These are phyloP conservation scores for Heliangelus exortis DNA, from an alignment of 2,797 vertebrate genomes.

Conservation along the genomic window DNA sequence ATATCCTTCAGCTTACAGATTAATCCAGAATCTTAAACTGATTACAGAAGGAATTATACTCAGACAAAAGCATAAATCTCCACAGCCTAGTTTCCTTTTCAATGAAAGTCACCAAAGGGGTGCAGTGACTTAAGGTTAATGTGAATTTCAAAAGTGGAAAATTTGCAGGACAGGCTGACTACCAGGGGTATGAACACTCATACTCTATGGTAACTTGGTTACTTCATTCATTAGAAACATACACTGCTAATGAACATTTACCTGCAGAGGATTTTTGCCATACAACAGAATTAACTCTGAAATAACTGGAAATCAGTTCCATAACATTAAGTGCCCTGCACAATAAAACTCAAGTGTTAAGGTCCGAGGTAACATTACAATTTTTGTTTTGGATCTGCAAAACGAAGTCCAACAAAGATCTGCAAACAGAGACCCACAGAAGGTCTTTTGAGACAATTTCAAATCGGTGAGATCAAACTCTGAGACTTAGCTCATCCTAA, in stretches of 20 bases:
- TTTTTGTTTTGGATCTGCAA: too few relatives aligned
- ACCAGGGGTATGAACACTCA: neutral
- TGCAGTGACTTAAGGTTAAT: neutral
- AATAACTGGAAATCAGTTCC: neutral
- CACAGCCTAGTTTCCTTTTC: neutral
- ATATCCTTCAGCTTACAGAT: neutral
- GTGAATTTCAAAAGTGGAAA: neutral
- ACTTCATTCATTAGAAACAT: neutral
- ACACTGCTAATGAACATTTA: neutral
- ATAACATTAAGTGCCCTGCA: neutral
- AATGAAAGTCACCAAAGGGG: neutral
- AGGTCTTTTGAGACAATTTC: too few relatives aligned
- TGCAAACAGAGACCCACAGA: too few relatives aligned
- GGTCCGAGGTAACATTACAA: too few relatives aligned
- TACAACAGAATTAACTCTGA: neutral
- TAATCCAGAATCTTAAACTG: neutral
- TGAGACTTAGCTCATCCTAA: too few relatives aligned
- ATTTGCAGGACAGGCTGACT: neutral
- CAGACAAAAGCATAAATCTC: neutral
- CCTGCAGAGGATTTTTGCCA: neutral
- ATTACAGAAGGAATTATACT: slow-evolving; percentile 22
- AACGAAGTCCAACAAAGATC: too few relatives aligned
- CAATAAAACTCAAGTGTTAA: neutral
- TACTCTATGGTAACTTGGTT: neutral
- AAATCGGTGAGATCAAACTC: too few relatives aligned